Base-by-base conservation (phyloP, 2,113 vertebrate genomes). In the Trematocara zebra region DNA sequence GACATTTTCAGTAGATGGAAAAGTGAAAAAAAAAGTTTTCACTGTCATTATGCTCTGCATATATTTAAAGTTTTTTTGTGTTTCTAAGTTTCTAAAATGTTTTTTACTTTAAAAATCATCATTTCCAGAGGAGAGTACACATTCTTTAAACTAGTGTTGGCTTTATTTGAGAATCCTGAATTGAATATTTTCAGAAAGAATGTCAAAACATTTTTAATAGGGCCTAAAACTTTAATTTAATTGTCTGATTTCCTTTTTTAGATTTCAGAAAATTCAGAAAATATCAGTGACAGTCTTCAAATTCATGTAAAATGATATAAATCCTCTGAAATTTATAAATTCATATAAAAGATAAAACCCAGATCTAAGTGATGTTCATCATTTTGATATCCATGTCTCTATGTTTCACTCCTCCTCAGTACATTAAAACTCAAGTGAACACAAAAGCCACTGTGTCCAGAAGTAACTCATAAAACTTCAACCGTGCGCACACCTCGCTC, bases 161-260 rank as follows among this genome's bases (percentile, higher is more conserved):
- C n/a, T 35, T 26, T 53, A 52, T 42, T 44, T 35, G 52, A 28
- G 14, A 37, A 8, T 52, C 35, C 7, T 37, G 5, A 37, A 37
- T 52, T 74, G 3, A 47, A 7, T 33, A 67, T 52, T 23, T 64
- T 51, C 5, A 82, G 9, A 26, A 40, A 40, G 14, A 76, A 76
- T 37, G 59, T 0, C 0, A 12, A 64, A 64, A 64, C 6, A 3
- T n/a, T 1, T 26, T 18, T 47, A 10, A 47, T 74, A 74, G 42
- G 3, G 20, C 67, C 40, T 47, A 28, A 47, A 74, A 74, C 37
- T 74, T 26, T 74, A 5, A 72, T 72, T 72, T 26, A 0, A 72
- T 1, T 11, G 11, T 44, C 67, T 2, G 15, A 31, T 49, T 76
- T 76, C 23, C 1, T n/a, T 51, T 51, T 33, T 11, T 51, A 31